These are phyloP conservation scores for Polyommatus icarus DNA, from an alignment of 2,888 invertebrate genomes.

Conservation along the genomic window DNA sequence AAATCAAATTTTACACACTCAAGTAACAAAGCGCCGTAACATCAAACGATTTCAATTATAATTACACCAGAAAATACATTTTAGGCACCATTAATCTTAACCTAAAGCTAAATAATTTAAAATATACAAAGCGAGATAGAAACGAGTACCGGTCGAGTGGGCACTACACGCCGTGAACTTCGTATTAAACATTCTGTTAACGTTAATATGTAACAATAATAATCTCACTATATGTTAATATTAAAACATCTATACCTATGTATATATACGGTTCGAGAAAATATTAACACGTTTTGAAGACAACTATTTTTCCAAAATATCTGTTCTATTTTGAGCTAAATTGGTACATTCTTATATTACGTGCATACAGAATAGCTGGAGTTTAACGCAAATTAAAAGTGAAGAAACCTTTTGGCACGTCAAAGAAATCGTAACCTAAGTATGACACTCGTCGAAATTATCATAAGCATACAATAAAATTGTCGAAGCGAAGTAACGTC, in stretches of 20 bases:
- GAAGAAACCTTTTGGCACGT: constrained; percentile 44
- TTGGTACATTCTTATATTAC: constrained; percentile 42
- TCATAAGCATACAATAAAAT: background rate
- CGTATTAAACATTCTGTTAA: constrained; percentile 33
- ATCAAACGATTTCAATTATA: constrained; percentile 31
- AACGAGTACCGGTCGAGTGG: constrained; percentile 31
- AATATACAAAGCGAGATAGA: constrained; percentile 32
- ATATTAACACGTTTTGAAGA: constrained; percentile 40
- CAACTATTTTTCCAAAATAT: constrained; percentile 41
- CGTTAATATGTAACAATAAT: constrained; percentile 36
- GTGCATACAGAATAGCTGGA: constrained; percentile 30
- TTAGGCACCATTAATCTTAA: constrained; percentile 72
- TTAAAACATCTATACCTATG: constrained; percentile 40
- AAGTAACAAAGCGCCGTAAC: constrained; percentile 29
- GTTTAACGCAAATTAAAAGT: constrained; percentile 36
- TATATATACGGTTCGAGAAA: constrained; percentile 42
- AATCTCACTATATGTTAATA: constrained; percentile 45
- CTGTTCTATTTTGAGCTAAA: constrained; percentile 43
- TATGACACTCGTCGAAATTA: constrained; percentile 34
- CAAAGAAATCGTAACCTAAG: constrained; percentile 39
- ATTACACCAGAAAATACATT: constrained; percentile 48
- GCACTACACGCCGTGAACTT: constrained; percentile 30
- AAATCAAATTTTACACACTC: background rate
- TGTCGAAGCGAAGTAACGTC: background rate
- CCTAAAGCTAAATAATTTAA: constrained; percentile 50